Conservation (phyloP, 2,797 vertebrate genomes). For the Gymnothorax reevesii region DNA sequence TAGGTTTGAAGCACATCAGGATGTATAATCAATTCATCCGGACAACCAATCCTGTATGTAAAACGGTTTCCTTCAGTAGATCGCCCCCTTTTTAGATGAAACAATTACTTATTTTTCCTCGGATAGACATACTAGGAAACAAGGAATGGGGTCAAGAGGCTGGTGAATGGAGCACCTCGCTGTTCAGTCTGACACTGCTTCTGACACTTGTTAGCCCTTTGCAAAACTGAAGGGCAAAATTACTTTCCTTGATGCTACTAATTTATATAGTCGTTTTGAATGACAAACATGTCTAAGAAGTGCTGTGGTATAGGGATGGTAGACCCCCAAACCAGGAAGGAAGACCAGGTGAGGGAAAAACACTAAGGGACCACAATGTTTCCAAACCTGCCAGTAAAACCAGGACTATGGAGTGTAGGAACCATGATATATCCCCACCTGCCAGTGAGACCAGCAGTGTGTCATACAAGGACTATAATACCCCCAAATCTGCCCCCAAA, state of each 20-base stretch:
- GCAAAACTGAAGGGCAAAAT: too few species aligned
- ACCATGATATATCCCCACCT: too few species aligned
- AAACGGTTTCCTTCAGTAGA: not conserved
- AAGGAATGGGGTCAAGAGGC: not conserved
- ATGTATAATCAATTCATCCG: constrained; percentile 37
- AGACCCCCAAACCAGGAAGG: too few species aligned
- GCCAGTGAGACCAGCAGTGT: too few species aligned
- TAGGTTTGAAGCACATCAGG: constrained; percentile 43
- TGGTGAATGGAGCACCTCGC: not conserved
- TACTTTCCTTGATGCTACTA: too few species aligned
- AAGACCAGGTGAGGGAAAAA: too few species aligned
- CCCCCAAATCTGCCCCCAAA: too few species aligned
- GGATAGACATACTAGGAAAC: not conserved
- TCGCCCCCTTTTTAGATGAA: not conserved
- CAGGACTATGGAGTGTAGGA: too few species aligned
- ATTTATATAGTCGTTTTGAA: too few species aligned
- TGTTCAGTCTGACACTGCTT: not conserved
- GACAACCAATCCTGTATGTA: constrained; percentile 18
- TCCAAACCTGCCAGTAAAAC: not conserved
- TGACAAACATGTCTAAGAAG: too few species aligned
- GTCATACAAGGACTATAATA: too few species aligned
- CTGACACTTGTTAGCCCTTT: not conserved
- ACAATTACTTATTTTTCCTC: not conserved
- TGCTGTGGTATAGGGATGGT: too few species aligned
- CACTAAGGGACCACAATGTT: not conserved